phyloP scores from a whole-genome alignment of 2,113 vertebrate genomes.

The Henicopernis longicauda region DNA sequence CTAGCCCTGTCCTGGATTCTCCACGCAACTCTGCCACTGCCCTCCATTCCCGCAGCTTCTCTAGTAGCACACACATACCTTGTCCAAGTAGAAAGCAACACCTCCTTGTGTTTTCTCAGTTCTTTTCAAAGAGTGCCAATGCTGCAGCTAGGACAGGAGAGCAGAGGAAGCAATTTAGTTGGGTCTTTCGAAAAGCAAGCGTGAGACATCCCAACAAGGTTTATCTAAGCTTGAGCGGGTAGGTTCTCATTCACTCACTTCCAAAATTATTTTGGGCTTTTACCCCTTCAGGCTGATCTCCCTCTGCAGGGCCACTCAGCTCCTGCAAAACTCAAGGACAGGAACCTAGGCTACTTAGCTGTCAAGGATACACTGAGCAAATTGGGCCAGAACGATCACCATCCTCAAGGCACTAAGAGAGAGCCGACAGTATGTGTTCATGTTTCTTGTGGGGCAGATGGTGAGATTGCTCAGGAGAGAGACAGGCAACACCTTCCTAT shows the following conservation, averaged over 20 bases:
- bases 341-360: background rate
- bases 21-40: background rate
- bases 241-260: background rate
- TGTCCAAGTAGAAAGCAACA: constrained; percentile 59
- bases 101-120: constrained; percentile 11
- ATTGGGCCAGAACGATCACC: background rate
- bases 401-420: background rate
- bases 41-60: background rate
- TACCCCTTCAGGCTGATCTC: background rate
- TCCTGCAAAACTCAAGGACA: background rate
- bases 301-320: background rate
- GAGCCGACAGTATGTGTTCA: background rate
- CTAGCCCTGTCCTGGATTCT: background rate
- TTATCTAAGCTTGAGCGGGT: background rate
- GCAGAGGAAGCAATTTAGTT: background rate
- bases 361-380: background rate
- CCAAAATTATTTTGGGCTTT: background rate
- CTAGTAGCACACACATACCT: constrained; percentile 14
- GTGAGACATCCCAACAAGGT: background rate
- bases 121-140: constrained; percentile 38
- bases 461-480: background rate
- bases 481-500: background rate
- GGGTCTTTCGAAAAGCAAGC: background rate
- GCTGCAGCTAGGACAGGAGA: background rate
- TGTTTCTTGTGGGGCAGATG: background rate